These are phyloP conservation scores for Irena cyanogastra DNA, from an alignment of 2,113 vertebrate genomes.

Conservation along the genomic window DNA sequence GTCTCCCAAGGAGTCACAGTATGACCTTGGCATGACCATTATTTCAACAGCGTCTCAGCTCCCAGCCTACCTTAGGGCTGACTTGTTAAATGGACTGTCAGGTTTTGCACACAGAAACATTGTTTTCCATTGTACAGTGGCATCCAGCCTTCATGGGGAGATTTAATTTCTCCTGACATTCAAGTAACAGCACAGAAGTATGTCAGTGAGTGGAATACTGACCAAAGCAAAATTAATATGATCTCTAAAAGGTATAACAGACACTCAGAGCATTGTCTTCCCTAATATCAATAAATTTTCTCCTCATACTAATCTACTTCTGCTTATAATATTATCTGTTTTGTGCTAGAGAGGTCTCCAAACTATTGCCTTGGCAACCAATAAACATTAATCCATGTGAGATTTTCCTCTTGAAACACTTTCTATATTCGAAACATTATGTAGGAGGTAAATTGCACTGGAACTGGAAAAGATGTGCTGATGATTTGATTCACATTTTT, in stretches of 20 bases:
- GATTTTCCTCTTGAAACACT: conserved; percentile 60
- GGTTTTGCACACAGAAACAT: neutral
- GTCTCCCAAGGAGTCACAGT: neutral
- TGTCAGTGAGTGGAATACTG: neutral
- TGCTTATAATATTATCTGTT: conserved; percentile 40
- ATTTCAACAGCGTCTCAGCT: neutral
- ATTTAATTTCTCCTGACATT: neutral
- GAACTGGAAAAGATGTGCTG: conserved; percentile 36
- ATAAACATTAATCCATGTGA: conserved; percentile 63
- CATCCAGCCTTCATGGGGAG: neutral
- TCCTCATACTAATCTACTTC: conserved; percentile 9
- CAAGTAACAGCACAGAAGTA: neutral
- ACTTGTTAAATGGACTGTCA: neutral
- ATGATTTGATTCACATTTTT: conserved; percentile 28
- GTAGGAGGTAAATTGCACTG: conserved; percentile 60
- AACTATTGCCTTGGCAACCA: conserved; percentile 63
- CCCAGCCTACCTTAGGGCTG: neutral
- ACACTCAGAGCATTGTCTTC: neutral
- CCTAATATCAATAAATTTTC: neutral
- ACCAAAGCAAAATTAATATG: neutral
- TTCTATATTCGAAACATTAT: conserved; percentile 62
- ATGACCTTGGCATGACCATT: neutral
- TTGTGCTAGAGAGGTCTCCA: conserved; percentile 45
- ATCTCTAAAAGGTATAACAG: neutral
- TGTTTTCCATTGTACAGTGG: neutral